A percentile compares a stretch with the other conserved stretches of the same genome.
Conservation (phyloP, 2,888 invertebrate genomes). For the Brachypterus glaber region DNA sequence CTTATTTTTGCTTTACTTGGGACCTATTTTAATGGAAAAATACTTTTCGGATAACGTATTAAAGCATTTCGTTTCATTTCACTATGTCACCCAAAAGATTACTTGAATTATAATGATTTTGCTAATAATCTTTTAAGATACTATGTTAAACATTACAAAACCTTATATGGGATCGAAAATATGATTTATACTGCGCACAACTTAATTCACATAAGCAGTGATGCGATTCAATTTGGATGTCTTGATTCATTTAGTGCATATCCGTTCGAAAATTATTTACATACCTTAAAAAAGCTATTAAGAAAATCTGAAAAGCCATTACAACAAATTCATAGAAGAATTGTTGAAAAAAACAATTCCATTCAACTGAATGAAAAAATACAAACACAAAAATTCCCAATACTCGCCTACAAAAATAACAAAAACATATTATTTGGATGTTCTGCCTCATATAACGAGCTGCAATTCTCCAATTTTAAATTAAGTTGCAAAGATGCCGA, state of each 20-base stretch:
- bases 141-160: conserved; percentile 13
- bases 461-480: no score
- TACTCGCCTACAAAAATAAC: no score
- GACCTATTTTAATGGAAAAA: conserved; percentile 11
- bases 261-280: conserved; percentile 17
- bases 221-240: conserved; percentile 14
- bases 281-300: conserved; percentile 13
- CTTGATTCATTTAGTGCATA: conserved; percentile 16
- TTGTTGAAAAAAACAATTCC: no score
- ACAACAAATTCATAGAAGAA: conserved; percentile 14
- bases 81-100: conserved; percentile 5
- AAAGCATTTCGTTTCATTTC: neutral
- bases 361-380: no score
- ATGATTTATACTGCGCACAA: conserved; percentile 16
- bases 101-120: conserved; percentile 13
- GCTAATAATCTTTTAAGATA: conserved; percentile 13
- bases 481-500: no score
- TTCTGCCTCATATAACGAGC: no score
- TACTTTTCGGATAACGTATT: neutral
- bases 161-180: conserved; percentile 15
- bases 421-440: no score
- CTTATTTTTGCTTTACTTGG: conserved; percentile 17
- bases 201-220: conserved; percentile 16
- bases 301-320: conserved; percentile 17
- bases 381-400: no score